Evolutionary conservation across 2,113 vertebrate genomes (phyloP).

Genomic region (Rhombomys opimus): DNA sequence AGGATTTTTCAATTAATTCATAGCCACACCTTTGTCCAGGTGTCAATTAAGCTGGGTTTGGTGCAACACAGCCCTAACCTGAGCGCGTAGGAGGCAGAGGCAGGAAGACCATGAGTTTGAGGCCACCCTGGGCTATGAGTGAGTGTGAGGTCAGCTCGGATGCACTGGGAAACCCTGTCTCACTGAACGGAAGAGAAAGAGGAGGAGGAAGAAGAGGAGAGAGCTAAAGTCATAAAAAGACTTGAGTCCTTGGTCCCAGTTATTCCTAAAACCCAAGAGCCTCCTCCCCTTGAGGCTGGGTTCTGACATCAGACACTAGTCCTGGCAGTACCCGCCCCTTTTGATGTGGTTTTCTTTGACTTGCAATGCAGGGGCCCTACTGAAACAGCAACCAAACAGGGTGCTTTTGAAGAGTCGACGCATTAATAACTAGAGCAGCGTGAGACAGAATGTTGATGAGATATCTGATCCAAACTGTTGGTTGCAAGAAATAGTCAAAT

Average conservation of each 20-base stretch:
- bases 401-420: conserved; percentile 9
- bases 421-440: neutral
- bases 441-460: conserved; percentile 1
- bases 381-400: neutral
- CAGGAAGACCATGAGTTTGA: neutral
- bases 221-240: neutral
- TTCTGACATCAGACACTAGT: neutral
- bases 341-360: conserved; percentile 33
- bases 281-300: neutral
- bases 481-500: conserved; percentile 37
- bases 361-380: neutral
- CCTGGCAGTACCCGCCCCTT: neutral
- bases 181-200: neutral
- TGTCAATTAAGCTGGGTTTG: neutral
- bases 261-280: neutral
- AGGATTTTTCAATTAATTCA: neutral
- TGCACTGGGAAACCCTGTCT: too few species aligned
- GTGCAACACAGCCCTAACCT: neutral
- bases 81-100: neutral
- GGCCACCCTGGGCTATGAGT: neutral
- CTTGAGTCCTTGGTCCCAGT: neutral
- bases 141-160: neutral
- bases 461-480: neutral
- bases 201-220: neutral
- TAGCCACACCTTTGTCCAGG: neutral